phyloP scores from a whole-genome alignment of 2,888 invertebrate species.

The Drosophila differens region DNA sequence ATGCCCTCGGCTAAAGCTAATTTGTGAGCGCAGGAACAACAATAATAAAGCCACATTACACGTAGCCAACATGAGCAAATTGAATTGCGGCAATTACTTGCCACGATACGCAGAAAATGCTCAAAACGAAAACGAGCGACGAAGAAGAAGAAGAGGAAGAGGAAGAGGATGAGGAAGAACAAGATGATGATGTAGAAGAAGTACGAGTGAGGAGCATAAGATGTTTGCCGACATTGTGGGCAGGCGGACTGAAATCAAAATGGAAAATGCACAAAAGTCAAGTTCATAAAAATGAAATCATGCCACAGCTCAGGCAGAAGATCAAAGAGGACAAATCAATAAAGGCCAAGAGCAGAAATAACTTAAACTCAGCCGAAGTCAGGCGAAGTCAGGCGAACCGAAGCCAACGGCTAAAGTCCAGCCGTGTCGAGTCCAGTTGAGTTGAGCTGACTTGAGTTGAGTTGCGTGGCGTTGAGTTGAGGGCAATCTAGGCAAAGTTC shows the following conservation, averaged over 20 bases:
- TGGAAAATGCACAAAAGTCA: constrained; percentile 68
- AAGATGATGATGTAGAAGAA: constrained; percentile 7
- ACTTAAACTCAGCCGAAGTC: constrained; percentile 45
- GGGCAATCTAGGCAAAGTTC: constrained; percentile 49
- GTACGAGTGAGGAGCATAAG: constrained; percentile 14
- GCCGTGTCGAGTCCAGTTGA: constrained; percentile 4
- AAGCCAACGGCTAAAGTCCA: constrained; percentile 3
- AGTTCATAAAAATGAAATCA: constrained; percentile 83
- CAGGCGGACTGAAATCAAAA: constrained; percentile 41
- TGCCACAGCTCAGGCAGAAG: constrained; percentile 77
- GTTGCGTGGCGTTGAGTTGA: constrained; percentile 10
- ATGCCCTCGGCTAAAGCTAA: constrained; percentile 37
- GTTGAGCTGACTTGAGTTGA: constrained; percentile 6
- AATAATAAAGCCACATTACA: constrained; percentile 68
- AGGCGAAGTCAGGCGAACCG: constrained; percentile 37
- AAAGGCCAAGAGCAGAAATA: constrained; percentile 54
- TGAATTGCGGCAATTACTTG: constrained; percentile 80
- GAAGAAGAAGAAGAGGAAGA: not conserved
- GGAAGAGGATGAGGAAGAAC: constrained; percentile 3
- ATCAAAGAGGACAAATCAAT: constrained; percentile 83
- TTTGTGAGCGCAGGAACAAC: constrained; percentile 37
- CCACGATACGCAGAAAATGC: constrained; percentile 78
- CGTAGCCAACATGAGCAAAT: constrained; percentile 76
- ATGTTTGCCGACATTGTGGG: constrained; percentile 16
- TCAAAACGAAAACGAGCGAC: constrained; percentile 1